Evolutionary conservation across 2,888 invertebrate genomes (phyloP).

Genomic region (Rhagonycha lutea): DNA sequence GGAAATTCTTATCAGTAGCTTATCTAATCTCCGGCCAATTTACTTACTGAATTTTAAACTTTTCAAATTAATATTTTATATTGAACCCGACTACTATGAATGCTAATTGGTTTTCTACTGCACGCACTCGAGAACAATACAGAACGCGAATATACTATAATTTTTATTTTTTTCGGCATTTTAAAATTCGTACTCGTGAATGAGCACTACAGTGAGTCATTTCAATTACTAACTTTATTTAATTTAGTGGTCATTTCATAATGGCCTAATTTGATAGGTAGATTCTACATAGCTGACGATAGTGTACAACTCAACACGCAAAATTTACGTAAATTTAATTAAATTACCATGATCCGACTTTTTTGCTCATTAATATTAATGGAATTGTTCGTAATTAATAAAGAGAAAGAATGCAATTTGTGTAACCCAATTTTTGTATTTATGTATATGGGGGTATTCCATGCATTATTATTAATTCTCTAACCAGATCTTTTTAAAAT

Average conservation of each 20-base stretch:
- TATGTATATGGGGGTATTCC: too few relatives aligned
- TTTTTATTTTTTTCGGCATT: slow-evolving; percentile 9
- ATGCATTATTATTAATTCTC: too few relatives aligned
- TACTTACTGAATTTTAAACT: slow-evolving; percentile 19
- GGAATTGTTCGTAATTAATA: neutral
- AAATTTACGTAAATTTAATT: neutral
- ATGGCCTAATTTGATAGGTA: slow-evolving; percentile 14
- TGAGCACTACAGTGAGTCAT: slow-evolving; percentile 22
- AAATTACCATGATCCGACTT: neutral
- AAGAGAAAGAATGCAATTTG: neutral
- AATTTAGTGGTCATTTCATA: slow-evolving; percentile 17
- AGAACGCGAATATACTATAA: neutral
- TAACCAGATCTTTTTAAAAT: too few relatives aligned
- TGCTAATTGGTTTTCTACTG: neutral
- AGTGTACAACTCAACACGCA: neutral
- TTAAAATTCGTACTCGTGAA: slow-evolving; percentile 3
- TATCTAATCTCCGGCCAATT: slow-evolving; percentile 29
- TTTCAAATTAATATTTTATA: neutral
- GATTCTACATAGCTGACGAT: neutral
- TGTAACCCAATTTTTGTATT: neutral
- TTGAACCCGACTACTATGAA: neutral
- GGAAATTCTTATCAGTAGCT: slow-evolving; percentile 26
- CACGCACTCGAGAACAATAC: neutral
- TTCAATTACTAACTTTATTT: slow-evolving; percentile 27
- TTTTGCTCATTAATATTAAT: neutral